These are phyloP conservation scores for Notamacropus eugenii DNA, from an alignment of 2,797 vertebrate species.

Conservation along the genomic window DNA sequence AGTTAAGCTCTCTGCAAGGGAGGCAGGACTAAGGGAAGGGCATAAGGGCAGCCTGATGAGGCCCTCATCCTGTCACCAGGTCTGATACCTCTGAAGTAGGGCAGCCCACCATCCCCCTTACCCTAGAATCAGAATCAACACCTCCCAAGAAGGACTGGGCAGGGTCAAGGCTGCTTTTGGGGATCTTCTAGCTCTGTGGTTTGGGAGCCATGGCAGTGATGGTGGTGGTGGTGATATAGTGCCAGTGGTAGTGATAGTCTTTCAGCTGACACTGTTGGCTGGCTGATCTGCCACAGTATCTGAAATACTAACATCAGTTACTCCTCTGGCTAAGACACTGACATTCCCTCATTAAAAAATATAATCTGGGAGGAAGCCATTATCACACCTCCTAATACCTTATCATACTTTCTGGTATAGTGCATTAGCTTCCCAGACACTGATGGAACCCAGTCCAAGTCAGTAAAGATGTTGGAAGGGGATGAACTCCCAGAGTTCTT, in stretches of 20 bases:
- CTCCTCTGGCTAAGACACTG: not conserved
- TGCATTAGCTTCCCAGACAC: not conserved
- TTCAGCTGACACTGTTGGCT: not conserved
- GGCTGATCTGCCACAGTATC: not conserved
- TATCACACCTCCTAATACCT: not conserved
- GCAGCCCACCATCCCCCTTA: no score
- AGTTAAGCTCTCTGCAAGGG: not conserved
- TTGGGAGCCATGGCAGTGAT: not conserved
- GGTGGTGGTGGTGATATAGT: not conserved
- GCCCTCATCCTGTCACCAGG: not conserved
- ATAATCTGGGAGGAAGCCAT: not conserved
- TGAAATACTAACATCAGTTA: not conserved
- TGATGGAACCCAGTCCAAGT: not conserved
- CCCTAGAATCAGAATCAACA: not conserved
- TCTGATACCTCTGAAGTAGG: not conserved
- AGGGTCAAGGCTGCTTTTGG: not conserved
- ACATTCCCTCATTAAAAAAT: not conserved
- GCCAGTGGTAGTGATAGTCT: no score
- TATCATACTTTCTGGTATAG: not conserved
- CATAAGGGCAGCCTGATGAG: not conserved
- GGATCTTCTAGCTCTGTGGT: not conserved
- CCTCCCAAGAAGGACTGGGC: not conserved
- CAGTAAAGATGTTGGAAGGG: not conserved
- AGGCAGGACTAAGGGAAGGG: no score
- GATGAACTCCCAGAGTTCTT: not conserved